Conservation (phyloP, 2,888 invertebrate genomes). For the Pyrgus malvae region DNA sequence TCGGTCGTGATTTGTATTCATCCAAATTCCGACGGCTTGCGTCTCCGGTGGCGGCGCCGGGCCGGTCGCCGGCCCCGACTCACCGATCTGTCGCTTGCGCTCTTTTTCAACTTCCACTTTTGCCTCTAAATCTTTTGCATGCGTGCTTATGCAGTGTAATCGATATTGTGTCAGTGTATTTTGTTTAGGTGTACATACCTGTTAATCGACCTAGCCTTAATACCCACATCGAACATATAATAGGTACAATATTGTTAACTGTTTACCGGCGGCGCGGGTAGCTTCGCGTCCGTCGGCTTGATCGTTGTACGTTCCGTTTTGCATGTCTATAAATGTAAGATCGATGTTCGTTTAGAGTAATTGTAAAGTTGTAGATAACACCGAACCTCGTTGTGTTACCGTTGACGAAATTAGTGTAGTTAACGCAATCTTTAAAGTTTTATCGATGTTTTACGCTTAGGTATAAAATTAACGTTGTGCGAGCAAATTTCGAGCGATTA, state of each 20-base stretch:
- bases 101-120: constrained; percentile 54
- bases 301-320: constrained; percentile 59
- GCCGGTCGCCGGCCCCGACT: constrained; percentile 20
- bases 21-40: constrained; percentile 72
- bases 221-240: constrained; percentile 76
- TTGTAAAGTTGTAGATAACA: constrained; percentile 60
- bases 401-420: constrained; percentile 56
- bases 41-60: constrained; percentile 28
- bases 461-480: constrained; percentile 63
- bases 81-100: constrained; percentile 40
- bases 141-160: constrained; percentile 73
- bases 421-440: constrained; percentile 59
- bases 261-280: constrained; percentile 28
- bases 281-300: constrained; percentile 35
- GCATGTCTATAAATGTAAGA: constrained; percentile 74
- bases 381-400: constrained; percentile 53
- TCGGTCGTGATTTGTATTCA: constrained; percentile 67
- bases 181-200: constrained; percentile 70
- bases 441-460: constrained; percentile 77
- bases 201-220: constrained; percentile 76
- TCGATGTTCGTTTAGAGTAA: constrained; percentile 67
- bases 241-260: constrained; percentile 58
- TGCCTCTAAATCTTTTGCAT: constrained; percentile 78
- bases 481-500: constrained; percentile 77
- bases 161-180: constrained; percentile 64